Evolutionary conservation across 2,113 vertebrate genomes (phyloP).

Genomic region (Delphinapterus leucas): DNA sequence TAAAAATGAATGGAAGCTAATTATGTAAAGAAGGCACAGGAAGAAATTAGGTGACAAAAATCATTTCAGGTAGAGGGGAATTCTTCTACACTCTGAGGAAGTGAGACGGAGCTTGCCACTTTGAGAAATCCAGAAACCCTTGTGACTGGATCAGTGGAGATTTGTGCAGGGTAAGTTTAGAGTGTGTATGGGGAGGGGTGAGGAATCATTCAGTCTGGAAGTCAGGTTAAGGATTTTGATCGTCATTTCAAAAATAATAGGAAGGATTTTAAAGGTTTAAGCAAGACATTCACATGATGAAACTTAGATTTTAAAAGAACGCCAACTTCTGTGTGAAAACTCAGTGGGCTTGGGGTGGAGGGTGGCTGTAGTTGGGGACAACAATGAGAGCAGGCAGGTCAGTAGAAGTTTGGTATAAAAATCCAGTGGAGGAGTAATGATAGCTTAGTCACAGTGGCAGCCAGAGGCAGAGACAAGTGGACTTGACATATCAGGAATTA

Average conservation of each 20-base stretch:
- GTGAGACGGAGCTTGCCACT: background rate
- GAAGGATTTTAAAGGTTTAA: background rate
- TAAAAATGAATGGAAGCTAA: background rate
- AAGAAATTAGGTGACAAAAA: background rate
- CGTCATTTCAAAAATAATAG: background rate
- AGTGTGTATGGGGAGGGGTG: rapidly evolving
- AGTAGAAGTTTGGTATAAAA: background rate
- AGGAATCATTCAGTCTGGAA: background rate
- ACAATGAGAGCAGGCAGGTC: background rate
- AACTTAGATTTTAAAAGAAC: background rate
- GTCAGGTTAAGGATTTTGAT: background rate
- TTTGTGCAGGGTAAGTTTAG: background rate
- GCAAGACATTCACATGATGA: background rate
- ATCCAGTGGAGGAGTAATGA: background rate
- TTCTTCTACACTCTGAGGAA: background rate
- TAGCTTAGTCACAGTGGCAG: background rate
- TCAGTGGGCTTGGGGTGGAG: background rate
- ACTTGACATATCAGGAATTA: background rate
- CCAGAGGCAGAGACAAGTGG: background rate
- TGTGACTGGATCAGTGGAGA: background rate
- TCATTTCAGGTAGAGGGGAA: background rate
- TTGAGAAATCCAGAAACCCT: background rate
- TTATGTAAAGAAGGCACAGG: background rate
- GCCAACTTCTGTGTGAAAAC: background rate
- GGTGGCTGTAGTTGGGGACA: background rate